Evolutionary conservation across 1,140 invertebrate genomes (phyloP), one percentile per base, ranked within the genome.

Genomic region (Oscheius sp.): DNA sequence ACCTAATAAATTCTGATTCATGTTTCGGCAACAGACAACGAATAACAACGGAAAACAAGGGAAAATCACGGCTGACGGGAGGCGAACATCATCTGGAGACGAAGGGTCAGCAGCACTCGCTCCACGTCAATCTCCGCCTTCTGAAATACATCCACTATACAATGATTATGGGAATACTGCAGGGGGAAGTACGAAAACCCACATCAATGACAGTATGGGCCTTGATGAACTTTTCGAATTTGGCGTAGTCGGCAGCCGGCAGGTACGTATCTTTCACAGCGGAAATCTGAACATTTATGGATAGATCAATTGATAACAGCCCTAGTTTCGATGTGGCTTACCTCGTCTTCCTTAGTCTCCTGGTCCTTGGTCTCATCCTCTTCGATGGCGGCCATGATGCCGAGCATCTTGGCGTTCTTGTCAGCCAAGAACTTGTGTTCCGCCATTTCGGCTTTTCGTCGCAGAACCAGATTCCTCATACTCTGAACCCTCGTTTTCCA

Each of bases 391-490:
- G 63, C 69, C 29, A 71, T 71, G 20, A 71, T 71, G 3, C 31
- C 28, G n/a, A 63, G 38, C 58, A 64, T 58, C 29, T 62, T 71
- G 1, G 62, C 31, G 38, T 64, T 58, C n/a, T 71, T 71, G 13
- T 71, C 69, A 26, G 58, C 34, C 3, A 71, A n/a, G 1, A 18
- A 18, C n/a, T 64, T 62, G 26, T 71, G 34, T 32, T 71, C 69
- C 35, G 36, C 23, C 36, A 42, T 20, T 64, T 71, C 69, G n/a
- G 63, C 35, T 45, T 42, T 42, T 64, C 58, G 58, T 28, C 69
- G 58, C 2, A 71, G 13, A 31, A 71, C 64, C 10, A 71, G 58
- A 55, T 71, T 71, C 26, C 69, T 58, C 23, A 71, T 26, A 2
- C 18, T n/a, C 61, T 63, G 31, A 34, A 63, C 7, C 7, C 35